These are phyloP conservation scores for Ostrea denselamellosa DNA, from an alignment of 1,140 invertebrate species.

Conservation along the genomic window DNA sequence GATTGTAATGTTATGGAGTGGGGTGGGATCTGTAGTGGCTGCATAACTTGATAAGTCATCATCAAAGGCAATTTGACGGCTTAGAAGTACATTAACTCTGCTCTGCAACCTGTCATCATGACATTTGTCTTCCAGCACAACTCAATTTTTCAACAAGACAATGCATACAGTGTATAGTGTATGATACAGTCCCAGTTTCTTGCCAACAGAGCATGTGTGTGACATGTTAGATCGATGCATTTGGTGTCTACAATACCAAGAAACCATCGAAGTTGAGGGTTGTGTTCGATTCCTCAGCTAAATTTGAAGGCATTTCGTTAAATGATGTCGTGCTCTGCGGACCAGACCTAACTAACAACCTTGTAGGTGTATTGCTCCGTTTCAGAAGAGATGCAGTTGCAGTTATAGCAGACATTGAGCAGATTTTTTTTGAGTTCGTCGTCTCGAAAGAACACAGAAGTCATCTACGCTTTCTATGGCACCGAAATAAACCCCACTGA, in stretches of 20 bases:
- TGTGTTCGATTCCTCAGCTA: conserved; percentile 53
- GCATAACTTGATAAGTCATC: too few relatives aligned
- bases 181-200: too few relatives aligned
- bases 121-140: too few relatives aligned
- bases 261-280: conserved; percentile 48
- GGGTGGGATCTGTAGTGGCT: too few relatives aligned
- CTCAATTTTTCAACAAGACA: too few relatives aligned
- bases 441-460: conserved; percentile 50
- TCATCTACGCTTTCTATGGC: conserved; percentile 56
- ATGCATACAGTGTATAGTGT: too few relatives aligned
- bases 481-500: conserved; percentile 38
- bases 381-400: conserved; percentile 57
- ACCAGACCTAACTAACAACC: conserved; percentile 74
- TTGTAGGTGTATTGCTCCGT: conserved; percentile 60
- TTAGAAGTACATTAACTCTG: too few relatives aligned
- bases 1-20: too few relatives aligned
- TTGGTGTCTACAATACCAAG: not conserved
- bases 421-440: conserved; percentile 60
- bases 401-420: conserved; percentile 55
- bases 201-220: too few relatives aligned
- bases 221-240: too few relatives aligned
- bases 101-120: too few relatives aligned
- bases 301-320: conserved; percentile 59
- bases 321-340: conserved; percentile 61
- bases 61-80: too few relatives aligned